Evolutionary conservation across 2,888 invertebrate genomes (phyloP).

Genomic region (Protonemura montana): DNA sequence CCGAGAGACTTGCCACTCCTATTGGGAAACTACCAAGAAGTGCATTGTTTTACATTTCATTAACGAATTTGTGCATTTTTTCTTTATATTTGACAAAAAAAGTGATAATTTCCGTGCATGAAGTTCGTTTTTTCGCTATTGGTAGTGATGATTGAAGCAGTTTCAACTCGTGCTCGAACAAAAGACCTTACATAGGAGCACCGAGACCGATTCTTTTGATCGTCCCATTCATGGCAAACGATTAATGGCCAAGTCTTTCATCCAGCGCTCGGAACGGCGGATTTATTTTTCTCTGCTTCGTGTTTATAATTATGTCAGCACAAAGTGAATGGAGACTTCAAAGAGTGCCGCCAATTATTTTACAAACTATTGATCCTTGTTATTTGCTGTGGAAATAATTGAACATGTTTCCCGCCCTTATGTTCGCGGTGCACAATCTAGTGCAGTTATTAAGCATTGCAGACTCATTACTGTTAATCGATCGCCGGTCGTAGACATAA

Average conservation of each 20-base stretch:
- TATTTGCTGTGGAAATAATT: neutral
- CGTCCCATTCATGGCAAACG: neutral
- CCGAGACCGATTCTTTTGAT: neutral
- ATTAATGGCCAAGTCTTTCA: neutral
- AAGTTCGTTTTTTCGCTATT: too few species aligned
- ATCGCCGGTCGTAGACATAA: neutral
- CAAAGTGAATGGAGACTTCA: neutral
- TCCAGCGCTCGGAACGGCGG: neutral
- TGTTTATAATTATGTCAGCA: neutral
- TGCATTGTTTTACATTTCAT: too few species aligned
- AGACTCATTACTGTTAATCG: neutral
- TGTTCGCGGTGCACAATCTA: neutral
- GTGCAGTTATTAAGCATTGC: neutral
- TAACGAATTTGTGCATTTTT: too few species aligned
- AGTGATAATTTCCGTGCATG: too few species aligned
- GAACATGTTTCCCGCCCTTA: neutral
- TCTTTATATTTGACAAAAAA: too few species aligned
- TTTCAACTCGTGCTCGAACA: too few species aligned
- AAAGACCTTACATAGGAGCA: neutral
- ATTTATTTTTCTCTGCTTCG: neutral
- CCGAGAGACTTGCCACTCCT: too few species aligned
- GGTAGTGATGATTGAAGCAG: too few species aligned
- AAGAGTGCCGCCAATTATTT: neutral
- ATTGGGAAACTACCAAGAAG: too few species aligned
- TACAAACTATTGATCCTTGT: neutral